phyloP scores from a whole-genome alignment of 2,797 vertebrate genomes.

The Limnodromus scolopaceus region DNA sequence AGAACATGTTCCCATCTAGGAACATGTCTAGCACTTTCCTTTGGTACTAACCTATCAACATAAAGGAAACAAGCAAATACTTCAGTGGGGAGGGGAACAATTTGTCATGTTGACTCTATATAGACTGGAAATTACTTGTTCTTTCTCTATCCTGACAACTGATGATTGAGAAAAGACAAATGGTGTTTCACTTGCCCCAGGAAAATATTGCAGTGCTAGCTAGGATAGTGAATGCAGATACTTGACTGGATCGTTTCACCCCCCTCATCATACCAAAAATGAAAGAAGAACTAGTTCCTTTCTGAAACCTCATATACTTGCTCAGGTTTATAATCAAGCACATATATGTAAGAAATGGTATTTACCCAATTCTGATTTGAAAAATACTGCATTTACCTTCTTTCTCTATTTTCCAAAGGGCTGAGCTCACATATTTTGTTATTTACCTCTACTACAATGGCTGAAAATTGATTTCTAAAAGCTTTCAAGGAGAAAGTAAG shows the following conservation, averaged over 20 bases:
- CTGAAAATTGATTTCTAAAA: neutral
- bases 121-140: neutral
- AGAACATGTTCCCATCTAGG: neutral
- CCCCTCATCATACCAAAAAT: neutral
- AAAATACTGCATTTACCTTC: neutral
- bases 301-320: neutral
- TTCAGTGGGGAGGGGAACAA: neutral
- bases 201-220: neutral
- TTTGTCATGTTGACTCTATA: neutral
- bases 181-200: neutral
- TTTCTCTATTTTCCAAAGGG: neutral
- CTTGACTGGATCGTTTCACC: neutral
- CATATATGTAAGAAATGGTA: neutral
- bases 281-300: constrained; percentile 22
- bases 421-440: neutral
- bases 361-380: neutral
- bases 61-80: neutral
- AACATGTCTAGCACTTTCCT: neutral
- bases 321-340: neutral
- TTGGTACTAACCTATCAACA: neutral
- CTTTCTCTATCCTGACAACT: neutral
- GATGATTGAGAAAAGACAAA: constrained; percentile 31
- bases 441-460: neutral
- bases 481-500: neutral
- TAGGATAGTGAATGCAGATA: neutral